Evolutionary conservation across 2,888 invertebrate genomes (phyloP), one percentile per base, ranked within the genome.

Genomic region (Julus scandinavius): DNA sequence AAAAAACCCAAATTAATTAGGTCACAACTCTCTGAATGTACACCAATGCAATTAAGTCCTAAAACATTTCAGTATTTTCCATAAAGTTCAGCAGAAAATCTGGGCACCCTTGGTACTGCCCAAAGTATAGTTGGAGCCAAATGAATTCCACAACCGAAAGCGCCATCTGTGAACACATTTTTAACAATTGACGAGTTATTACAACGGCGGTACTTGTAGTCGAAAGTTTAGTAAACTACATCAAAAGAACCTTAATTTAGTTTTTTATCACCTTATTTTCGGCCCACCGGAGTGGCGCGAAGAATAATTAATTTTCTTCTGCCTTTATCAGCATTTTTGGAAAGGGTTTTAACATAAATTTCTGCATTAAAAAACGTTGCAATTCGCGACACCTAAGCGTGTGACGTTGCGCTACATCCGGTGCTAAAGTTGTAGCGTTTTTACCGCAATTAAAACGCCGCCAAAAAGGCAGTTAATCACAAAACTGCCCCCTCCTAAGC

Each of bases 331-430:
- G 72, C 72, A 72, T 72, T 72, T 72, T 29, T 72, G 72, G 72
- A n/a, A 11, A n/a, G 29, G 72, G 72, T 72, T 54, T 72, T 29
- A 72, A 4, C 72, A 72, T 29, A 72, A 72, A 72, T 72, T n/a
- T 72, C 2, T 4, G 63, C 29, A 72, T 29, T 29, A 72, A 72
- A 29, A 72, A 72, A 72, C 72, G 72, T 29, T 72, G 29, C 72
- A 72, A 72, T 29, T 72, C 11, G 72, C 29, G 72, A 29, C 63
- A 20, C 63, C n/a, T 63, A 5, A 63, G n/a, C 63, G 63, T 72
- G 72, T 72, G 72, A 72, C 72, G 72, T 38, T 13, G 11, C 72
- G 72, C 72, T 29, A 72, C 72, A 72, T 72, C 72, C 72, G 72
- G 72, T 72, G 72, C 9, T 29, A 72, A 72, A 20, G 63, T 63